phyloP scores from a whole-genome alignment of 2,888 invertebrate species.

The Caenorhabditis sp. region DNA sequence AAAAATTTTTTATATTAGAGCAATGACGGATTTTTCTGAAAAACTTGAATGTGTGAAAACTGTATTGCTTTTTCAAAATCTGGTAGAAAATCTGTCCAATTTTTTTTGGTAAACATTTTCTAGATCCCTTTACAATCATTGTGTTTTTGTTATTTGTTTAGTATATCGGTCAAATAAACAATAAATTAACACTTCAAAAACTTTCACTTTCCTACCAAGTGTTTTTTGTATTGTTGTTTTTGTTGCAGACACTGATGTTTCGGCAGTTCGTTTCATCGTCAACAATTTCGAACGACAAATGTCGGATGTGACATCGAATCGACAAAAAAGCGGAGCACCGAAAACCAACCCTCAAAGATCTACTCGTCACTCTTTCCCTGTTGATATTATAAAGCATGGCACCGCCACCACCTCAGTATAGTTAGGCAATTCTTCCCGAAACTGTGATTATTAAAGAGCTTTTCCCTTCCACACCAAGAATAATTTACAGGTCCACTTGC shows the following conservation, averaged over 20 bases:
- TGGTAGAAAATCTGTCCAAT: too few species aligned
- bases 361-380: conserved; percentile 34
- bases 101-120: too few species aligned
- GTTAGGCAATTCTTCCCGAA: conserved; percentile 15
- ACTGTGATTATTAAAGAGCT: neutral
- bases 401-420: conserved; percentile 35
- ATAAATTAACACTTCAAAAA: neutral
- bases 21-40: too few species aligned
- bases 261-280: conserved; percentile 30
- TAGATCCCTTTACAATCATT: too few species aligned
- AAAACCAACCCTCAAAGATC: neutral
- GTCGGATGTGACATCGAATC: neutral
- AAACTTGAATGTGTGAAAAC: too few species aligned
- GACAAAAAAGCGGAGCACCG: neutral
- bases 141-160: neutral
- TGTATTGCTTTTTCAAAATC: too few species aligned
- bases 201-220: neutral
- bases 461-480: neutral
- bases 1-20: too few species aligned
- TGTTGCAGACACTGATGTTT: conserved; percentile 4
- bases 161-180: neutral
- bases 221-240: too few species aligned
- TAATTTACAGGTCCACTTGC: neutral
- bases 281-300: conserved; percentile 22
- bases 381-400: conserved; percentile 32